Percentiles rank a stretch among this genome's conserved stretches.
These are phyloP conservation scores for Drosophila fuyamai DNA, from an alignment of 1,140 invertebrate genomes.

Conservation along the genomic window DNA sequence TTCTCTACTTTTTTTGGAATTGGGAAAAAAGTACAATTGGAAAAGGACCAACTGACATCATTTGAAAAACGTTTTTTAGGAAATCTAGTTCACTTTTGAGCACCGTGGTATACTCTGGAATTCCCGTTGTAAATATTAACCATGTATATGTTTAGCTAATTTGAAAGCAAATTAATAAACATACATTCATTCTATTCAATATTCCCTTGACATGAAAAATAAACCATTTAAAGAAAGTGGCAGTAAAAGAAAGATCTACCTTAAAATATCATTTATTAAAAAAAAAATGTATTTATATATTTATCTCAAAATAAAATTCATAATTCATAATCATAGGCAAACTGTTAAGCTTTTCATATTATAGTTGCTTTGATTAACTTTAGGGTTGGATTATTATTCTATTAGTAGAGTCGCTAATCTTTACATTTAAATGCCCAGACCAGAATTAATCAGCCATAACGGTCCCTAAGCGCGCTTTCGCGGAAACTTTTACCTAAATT, in stretches of 20 bases:
- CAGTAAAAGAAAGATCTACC: too few species aligned
- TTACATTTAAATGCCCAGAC: slow-evolving; percentile 7
- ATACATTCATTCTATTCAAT: too few species aligned
- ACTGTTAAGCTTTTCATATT: not conserved
- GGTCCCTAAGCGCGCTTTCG: slow-evolving; percentile 13
- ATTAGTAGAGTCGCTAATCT: slow-evolving; percentile 3
- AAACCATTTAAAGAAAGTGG: too few species aligned
- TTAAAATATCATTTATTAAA: too few species aligned
- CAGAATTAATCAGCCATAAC: slow-evolving; percentile 17
- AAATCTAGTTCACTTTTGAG: slow-evolving; percentile 5
- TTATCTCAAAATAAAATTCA: too few species aligned
- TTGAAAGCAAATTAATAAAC: too few species aligned
- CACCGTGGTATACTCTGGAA: too few species aligned
- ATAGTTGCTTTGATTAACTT: not conserved
- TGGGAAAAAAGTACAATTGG: not conserved
- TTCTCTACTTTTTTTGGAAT: not conserved
- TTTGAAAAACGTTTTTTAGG: not conserved
- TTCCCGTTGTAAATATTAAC: too few species aligned
- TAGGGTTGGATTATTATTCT: not conserved
- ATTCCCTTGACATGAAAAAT: too few species aligned
- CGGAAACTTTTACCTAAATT: slow-evolving; percentile 72
- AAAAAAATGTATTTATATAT: too few species aligned
- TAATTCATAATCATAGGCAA: not conserved
- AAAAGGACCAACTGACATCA: too few species aligned
- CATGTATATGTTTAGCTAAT: too few species aligned